phyloP scores from a whole-genome alignment of 2,888 invertebrate genomes.

The Perdita meconis region DNA sequence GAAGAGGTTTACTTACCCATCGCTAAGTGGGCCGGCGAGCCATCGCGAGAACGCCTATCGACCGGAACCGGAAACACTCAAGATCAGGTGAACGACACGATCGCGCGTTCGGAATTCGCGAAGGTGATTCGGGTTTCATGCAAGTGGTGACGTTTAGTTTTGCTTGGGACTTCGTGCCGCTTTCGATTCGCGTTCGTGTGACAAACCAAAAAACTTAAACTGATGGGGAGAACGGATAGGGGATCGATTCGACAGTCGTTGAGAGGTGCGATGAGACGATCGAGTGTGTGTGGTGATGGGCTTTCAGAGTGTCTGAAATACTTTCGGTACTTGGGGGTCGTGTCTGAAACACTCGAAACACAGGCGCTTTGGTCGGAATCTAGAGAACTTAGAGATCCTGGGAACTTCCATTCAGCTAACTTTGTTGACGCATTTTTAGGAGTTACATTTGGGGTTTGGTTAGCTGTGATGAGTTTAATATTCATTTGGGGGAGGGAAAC shows the following conservation, averaged over 20 bases:
- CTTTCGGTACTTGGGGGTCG: not conserved
- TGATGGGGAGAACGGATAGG: conserved; percentile 13
- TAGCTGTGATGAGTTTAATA: no score
- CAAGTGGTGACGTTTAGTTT: conserved; percentile 1
- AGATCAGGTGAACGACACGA: conserved; percentile 7
- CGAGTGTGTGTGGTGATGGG: conserved; percentile 25
- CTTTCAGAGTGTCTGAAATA: not conserved
- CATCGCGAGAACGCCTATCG: conserved; percentile 25
- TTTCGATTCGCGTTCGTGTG: conserved; percentile 32
- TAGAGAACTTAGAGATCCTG: no score
- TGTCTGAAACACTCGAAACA: no score
- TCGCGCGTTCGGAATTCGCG: conserved; percentile 15
- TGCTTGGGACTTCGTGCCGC: conserved; percentile 4
- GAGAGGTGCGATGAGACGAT: not conserved
- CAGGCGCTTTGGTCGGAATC: no score
- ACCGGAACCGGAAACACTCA: conserved; percentile 21
- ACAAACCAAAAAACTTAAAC: conserved; percentile 19
- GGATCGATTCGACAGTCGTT: conserved; percentile 18
- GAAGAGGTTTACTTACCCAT: conserved; percentile 51
- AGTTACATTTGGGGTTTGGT: no score
- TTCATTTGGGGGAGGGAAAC: no score
- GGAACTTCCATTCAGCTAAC: no score
- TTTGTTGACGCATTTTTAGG: no score
- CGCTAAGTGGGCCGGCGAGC: conserved; percentile 29
- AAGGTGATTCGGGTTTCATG: not conserved